Conservation (phyloP, 2,113 vertebrate species). For the Mustelus asterias region DNA sequence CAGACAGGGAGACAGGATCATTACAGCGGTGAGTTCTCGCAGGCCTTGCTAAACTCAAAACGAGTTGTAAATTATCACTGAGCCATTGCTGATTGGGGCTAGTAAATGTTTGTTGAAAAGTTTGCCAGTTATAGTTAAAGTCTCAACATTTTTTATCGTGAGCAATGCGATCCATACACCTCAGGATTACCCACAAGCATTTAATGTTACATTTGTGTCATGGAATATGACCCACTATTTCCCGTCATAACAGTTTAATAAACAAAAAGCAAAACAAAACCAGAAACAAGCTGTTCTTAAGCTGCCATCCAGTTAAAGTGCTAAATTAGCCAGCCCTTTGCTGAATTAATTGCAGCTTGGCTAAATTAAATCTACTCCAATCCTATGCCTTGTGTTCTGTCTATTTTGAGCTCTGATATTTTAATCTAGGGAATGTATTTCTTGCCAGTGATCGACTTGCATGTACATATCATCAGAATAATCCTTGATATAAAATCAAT, state of each 20-base stretch:
- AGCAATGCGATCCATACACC: not conserved
- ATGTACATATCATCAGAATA: not conserved
- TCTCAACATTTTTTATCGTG: not conserved
- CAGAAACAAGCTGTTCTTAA: not conserved
- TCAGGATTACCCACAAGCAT: not conserved
- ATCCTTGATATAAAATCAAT: not conserved
- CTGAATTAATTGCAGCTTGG: not conserved
- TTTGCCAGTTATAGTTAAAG: not conserved
- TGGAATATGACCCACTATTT: not conserved
- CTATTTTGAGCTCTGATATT: not conserved
- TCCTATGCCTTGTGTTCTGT: not conserved
- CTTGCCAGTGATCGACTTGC: not conserved
- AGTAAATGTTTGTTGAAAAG: conserved; percentile 13
- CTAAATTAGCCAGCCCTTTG: not conserved
- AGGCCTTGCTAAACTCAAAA: not conserved
- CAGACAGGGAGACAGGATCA: conserved; percentile 5
- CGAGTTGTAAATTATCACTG: conserved; percentile 18
- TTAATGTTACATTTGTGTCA: not conserved
- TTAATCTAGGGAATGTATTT: not conserved
- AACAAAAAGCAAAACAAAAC: not conserved
- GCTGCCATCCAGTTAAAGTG: not conserved
- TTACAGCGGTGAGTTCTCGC: not conserved
- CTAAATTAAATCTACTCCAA: not conserved
- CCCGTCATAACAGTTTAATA: not conserved
- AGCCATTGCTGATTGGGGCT: conserved; percentile 6